phyloP scores from a whole-genome alignment of 1,140 invertebrate genomes.

The Schlechtendalia chinensis region DNA sequence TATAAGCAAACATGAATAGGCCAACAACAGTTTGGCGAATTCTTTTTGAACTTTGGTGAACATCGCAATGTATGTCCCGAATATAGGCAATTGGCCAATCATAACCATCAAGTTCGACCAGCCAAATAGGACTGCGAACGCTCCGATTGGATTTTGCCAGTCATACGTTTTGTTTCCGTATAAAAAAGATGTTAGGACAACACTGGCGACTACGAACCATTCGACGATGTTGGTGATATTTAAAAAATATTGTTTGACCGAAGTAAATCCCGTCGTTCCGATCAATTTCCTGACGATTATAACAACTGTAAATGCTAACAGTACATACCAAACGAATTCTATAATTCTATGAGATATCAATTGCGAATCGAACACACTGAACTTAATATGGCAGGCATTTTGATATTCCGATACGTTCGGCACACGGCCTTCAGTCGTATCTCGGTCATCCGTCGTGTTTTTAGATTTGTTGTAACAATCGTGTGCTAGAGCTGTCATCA shows the following conservation, averaged over 20 bases:
- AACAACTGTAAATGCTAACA: slow-evolving; percentile 70
- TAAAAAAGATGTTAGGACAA: slow-evolving; percentile 76
- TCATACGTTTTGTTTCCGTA: slow-evolving; percentile 72
- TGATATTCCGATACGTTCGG: background rate
- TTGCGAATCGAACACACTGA: slow-evolving; percentile 71
- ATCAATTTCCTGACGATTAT: slow-evolving; percentile 75
- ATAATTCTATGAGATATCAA: slow-evolving; percentile 70
- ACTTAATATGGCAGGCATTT: slow-evolving; percentile 62
- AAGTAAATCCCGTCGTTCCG: slow-evolving; percentile 72
- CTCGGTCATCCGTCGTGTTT: slow-evolving; percentile 55
- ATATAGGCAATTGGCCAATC: slow-evolving; percentile 79
- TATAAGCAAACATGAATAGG: slow-evolving; percentile 78
- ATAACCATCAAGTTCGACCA: slow-evolving; percentile 86
- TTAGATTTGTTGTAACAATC: slow-evolving; percentile 75
- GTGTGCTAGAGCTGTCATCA: slow-evolving; percentile 72
- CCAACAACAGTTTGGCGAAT: slow-evolving; percentile 77
- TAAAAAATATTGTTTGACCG: slow-evolving; percentile 73
- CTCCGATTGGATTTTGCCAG: slow-evolving; percentile 79
- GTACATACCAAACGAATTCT: slow-evolving; percentile 74
- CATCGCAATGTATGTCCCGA: slow-evolving; percentile 84
- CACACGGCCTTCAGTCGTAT: slow-evolving; percentile 20
- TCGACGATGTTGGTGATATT: slow-evolving; percentile 81
- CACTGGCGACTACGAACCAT: slow-evolving; percentile 78
- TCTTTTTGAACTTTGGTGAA: slow-evolving; percentile 81
- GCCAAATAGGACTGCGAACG: slow-evolving; percentile 76